Conservation (phyloP, 2,113 vertebrate species). For the Psettodes erumei region DNA sequence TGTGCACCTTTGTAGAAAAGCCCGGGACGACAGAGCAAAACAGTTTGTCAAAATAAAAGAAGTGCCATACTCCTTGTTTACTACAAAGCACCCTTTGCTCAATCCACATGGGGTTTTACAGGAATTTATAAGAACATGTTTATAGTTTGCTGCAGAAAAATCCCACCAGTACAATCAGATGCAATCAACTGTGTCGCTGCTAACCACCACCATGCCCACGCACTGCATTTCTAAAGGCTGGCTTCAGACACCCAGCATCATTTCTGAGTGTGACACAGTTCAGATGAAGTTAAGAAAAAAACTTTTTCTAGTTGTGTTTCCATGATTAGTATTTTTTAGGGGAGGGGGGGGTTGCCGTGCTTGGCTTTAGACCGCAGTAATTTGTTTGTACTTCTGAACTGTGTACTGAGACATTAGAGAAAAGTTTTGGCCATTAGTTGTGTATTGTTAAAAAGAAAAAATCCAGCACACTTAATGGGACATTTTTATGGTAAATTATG, state of each 20-base stretch:
- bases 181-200: not conserved
- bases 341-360: not conserved
- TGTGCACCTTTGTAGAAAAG: not conserved
- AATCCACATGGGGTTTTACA: not conserved
- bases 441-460: conserved; percentile 14
- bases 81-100: not conserved
- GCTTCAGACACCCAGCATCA: not conserved
- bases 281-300: not conserved
- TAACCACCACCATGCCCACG: not conserved
- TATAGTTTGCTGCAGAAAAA: not conserved
- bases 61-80: not conserved
- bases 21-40: not conserved
- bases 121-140: not conserved
- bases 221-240: not conserved
- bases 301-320: not conserved
- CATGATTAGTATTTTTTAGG: not conserved
- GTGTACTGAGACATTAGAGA: not conserved
- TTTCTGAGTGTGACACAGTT: not conserved
- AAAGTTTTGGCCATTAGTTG: conserved; percentile 36
- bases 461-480: conserved; percentile 37
- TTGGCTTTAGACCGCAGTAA: not conserved
- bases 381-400: conserved; percentile 14
- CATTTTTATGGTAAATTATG: conserved; percentile 55
- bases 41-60: not conserved
- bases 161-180: not conserved